phyloP scores from a whole-genome alignment of 2,888 invertebrate species.

The Brachypterus glaber region DNA sequence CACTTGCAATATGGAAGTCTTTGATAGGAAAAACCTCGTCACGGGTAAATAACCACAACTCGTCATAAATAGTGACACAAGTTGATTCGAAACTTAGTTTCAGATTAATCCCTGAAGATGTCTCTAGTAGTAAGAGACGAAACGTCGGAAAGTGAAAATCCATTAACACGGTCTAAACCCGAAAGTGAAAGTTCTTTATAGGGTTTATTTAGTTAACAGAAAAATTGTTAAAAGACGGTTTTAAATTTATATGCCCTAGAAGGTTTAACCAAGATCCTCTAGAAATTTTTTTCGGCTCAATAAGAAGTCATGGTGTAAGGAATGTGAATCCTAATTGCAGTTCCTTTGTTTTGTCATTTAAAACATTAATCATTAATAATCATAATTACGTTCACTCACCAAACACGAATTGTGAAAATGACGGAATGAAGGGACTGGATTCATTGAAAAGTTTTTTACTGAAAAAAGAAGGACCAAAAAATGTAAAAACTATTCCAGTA shows the following conservation, averaged over 20 bases:
- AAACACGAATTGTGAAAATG: conserved; percentile 15
- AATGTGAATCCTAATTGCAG: conserved; percentile 11
- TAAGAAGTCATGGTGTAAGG: conserved; percentile 15
- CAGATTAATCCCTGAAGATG: no score
- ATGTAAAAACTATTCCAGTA: no score
- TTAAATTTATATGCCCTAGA: conserved; percentile 5
- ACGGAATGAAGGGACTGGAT: conserved; percentile 6
- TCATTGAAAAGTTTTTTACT: not conserved
- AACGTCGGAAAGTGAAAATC: no score
- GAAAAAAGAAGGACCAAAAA: no score
- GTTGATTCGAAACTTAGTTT: no score
- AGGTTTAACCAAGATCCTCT: conserved; percentile 10
- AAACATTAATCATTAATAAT: conserved; percentile 16
- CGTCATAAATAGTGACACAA: no score
- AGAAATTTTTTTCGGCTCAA: conserved; percentile 8
- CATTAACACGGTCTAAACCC: no score
- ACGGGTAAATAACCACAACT: no score
- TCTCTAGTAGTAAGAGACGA: no score
- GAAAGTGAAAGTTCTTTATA: no score
- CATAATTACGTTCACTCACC: conserved; percentile 9
- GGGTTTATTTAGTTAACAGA: not conserved
- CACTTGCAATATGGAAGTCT: no score
- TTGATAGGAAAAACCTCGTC: no score
- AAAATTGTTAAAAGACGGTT: conserved; percentile 5
- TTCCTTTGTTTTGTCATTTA: conserved; percentile 12